phyloP scores from a whole-genome alignment of 2,888 invertebrate genomes.

The Koerneria pararmatus region DNA sequence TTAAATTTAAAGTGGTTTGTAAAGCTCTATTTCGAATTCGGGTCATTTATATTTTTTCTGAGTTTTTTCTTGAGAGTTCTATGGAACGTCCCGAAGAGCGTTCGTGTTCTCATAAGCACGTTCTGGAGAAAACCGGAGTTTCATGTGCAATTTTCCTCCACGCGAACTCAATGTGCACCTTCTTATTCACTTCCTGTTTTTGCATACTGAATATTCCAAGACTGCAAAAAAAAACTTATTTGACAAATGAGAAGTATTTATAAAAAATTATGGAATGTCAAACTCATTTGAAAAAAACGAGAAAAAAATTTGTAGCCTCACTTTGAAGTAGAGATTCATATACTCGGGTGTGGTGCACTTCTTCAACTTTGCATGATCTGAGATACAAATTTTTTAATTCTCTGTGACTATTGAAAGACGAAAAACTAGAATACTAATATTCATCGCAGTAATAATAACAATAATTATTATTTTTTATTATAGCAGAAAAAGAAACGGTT shows the following conservation, averaged over 20 bases:
- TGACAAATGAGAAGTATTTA: not conserved
- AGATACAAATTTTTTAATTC: conserved; percentile 18
- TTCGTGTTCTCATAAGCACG: no score
- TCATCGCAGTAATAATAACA: not conserved
- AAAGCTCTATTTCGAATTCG: no score
- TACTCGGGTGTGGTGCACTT: conserved; percentile 96
- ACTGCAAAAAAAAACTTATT: not conserved
- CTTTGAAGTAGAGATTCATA: conserved; percentile 98
- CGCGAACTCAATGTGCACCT: no score
- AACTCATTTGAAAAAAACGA: not conserved
- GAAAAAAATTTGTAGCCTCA: conserved; percentile 12
- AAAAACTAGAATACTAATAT: not conserved
- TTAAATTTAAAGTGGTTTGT: no score
- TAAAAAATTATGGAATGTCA: not conserved
- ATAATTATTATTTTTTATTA: not conserved
- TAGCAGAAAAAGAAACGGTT: not conserved
- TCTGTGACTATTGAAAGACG: no score
- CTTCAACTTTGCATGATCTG: conserved; percentile 89
- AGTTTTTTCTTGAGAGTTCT: no score
- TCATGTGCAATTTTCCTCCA: no score
- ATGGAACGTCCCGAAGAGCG: no score
- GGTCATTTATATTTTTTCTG: no score
- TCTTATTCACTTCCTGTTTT: no score
- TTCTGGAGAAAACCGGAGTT: no score
- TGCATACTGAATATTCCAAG: no score